A percentile compares a stretch with the other conserved stretches of the same genome.
These are phyloP conservation scores for Uropetala carovei DNA, from an alignment of 2,888 invertebrate genomes.

Conservation along the genomic window DNA sequence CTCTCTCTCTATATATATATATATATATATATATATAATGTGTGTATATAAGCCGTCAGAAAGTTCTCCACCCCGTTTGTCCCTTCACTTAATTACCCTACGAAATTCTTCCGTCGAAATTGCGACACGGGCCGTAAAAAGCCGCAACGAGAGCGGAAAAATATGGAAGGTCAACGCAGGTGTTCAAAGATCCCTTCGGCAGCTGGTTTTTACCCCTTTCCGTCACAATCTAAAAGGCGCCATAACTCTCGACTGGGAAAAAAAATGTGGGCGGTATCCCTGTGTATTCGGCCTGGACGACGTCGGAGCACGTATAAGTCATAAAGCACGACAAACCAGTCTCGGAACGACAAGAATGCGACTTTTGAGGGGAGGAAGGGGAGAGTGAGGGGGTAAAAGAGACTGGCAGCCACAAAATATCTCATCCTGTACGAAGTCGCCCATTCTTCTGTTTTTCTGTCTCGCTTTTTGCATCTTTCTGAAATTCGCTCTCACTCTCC, in stretches of 20 bases:
- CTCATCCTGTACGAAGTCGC: no score
- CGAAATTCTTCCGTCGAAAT: neutral
- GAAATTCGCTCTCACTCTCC: no score
- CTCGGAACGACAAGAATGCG: neutral
- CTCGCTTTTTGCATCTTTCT: no score
- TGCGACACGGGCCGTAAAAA: neutral
- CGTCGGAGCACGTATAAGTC: neutral
- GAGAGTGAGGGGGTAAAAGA: neutral
- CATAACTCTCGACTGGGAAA: slow-evolving; percentile 1
- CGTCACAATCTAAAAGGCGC: neutral
- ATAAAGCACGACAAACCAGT: neutral
- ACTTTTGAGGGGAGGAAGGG: neutral
- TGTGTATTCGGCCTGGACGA: neutral
- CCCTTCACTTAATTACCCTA: neutral
- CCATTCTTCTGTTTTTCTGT: no score
- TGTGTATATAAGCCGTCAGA: no score
- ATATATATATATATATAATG: no score
- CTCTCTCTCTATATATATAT: no score
- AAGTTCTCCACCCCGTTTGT: neutral
- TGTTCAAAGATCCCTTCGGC: neutral
- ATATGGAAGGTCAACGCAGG: neutral
- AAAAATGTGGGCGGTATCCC: neutral
- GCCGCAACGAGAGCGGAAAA: neutral
- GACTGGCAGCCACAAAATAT: neutral
- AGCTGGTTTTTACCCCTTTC: neutral